Percentiles rank a stretch among this genome's conserved stretches.
phyloP scores from a whole-genome alignment of 1,140 invertebrate species.

The Probaryconus sp. region DNA sequence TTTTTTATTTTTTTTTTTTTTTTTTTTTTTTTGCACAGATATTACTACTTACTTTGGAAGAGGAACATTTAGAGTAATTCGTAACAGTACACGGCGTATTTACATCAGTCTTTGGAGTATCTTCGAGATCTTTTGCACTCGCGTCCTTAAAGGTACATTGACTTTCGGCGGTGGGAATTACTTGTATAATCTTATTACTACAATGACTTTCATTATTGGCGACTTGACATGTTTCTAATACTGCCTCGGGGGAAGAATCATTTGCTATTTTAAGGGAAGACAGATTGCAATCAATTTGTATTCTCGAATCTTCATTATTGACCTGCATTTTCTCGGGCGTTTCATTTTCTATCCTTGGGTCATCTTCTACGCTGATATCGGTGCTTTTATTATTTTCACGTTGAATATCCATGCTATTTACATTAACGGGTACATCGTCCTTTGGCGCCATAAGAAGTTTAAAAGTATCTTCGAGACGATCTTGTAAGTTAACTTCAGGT shows the following conservation, averaged over 20 bases:
- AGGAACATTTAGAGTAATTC: conserved; percentile 19
- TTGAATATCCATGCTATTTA: neutral
- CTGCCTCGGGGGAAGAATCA: conserved; percentile 30
- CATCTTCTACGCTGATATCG: conserved; percentile 12
- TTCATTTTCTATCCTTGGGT: too few relatives aligned
- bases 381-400: conserved; percentile 1
- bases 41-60: too few relatives aligned
- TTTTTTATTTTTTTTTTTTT: too few relatives aligned
- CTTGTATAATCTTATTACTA: conserved; percentile 36
- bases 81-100: conserved; percentile 19
- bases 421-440: neutral
- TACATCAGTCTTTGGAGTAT: conserved; percentile 46
- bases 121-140: conserved; percentile 15
- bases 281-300: neutral
- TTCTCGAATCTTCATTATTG: neutral
- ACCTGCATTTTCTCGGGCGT: too few relatives aligned
- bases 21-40: too few relatives aligned
- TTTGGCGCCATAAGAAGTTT: conserved; percentile 2
- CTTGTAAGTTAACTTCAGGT: neutral
- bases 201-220: conserved; percentile 46
- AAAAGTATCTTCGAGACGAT: conserved; percentile 29
- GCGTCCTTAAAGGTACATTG: conserved; percentile 30
- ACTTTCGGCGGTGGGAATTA: conserved; percentile 31
- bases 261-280: conserved; percentile 21
- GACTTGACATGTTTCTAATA: conserved; percentile 47